Evolutionary conservation across 2,888 invertebrate species (phyloP).

Genomic region (Tinea trinotella): DNA sequence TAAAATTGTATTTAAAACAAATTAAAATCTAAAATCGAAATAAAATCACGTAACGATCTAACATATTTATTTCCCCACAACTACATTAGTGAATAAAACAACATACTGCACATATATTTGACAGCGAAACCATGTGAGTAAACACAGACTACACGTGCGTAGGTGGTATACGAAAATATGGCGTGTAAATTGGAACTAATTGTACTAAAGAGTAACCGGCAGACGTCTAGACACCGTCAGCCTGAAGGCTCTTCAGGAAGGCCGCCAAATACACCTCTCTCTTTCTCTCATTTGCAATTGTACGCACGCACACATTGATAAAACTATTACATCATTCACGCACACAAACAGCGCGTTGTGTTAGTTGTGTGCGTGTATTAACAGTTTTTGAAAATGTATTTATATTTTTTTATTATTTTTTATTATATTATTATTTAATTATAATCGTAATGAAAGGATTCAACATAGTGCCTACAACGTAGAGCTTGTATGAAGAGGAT

Average conservation of each 20-base stretch:
- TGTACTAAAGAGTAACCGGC: constrained; percentile 31
- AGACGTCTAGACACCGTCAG: constrained; percentile 59
- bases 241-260: constrained; percentile 54
- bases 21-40: too few species aligned
- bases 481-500: too few species aligned
- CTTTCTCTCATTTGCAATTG: neutral
- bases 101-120: neutral
- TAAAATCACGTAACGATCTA: too few species aligned
- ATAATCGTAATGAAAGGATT: too few species aligned
- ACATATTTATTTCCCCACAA: too few species aligned
- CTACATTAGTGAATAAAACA: too few species aligned
- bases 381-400: neutral
- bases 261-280: constrained; percentile 26
- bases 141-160: neutral
- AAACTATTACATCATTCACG: constrained; percentile 1
- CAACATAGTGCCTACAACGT: too few species aligned
- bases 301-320: neutral
- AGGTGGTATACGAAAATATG: neutral
- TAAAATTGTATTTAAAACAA: too few species aligned
- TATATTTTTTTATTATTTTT: too few species aligned
- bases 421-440: too few species aligned
- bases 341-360: neutral
- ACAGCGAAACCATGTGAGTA: constrained; percentile 1
- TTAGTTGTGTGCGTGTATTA: too few species aligned
- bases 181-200: constrained; percentile 10